Conservation (phyloP, 2,797 vertebrate species). For the Prionace glauca region DNA sequence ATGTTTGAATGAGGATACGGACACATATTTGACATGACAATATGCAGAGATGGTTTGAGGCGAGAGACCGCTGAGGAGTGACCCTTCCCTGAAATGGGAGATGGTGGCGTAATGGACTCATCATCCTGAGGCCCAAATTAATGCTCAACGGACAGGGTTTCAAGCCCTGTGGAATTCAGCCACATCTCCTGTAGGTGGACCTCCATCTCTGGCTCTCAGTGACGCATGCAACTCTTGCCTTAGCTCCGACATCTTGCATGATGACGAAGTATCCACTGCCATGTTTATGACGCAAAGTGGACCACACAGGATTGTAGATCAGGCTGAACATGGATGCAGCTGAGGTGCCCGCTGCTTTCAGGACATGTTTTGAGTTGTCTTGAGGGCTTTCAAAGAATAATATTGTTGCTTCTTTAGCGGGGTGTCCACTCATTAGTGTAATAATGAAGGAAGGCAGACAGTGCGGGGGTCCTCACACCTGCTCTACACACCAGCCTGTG, state of each 20-base stretch:
- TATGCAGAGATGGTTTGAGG: neutral
- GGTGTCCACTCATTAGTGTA: neutral
- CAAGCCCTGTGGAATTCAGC: too few relatives aligned
- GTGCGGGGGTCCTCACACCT: neutral
- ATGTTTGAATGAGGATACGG: neutral
- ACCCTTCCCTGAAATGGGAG: neutral
- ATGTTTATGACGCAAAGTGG: neutral
- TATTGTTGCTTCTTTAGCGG: neutral
- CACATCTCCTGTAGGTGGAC: too few relatives aligned
- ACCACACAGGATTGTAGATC: neutral
- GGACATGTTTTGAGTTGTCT: neutral
- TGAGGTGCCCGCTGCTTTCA: neutral
- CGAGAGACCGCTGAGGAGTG: neutral
- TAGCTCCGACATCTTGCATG: neutral
- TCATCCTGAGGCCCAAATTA: too few relatives aligned
- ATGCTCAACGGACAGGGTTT: too few relatives aligned
- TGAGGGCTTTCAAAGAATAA: neutral
- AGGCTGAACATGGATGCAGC: neutral
- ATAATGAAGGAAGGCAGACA: neutral
- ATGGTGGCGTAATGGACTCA: too few relatives aligned
- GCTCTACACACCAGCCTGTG: too few relatives aligned
- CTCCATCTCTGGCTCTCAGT: neutral
- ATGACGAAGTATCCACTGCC: neutral
- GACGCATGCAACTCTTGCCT: neutral
- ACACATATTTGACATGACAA: neutral